Percentiles rank a stretch among this genome's conserved stretches.
Conservation (phyloP, 2,797 vertebrate species). For the Erethizon dorsatum region DNA sequence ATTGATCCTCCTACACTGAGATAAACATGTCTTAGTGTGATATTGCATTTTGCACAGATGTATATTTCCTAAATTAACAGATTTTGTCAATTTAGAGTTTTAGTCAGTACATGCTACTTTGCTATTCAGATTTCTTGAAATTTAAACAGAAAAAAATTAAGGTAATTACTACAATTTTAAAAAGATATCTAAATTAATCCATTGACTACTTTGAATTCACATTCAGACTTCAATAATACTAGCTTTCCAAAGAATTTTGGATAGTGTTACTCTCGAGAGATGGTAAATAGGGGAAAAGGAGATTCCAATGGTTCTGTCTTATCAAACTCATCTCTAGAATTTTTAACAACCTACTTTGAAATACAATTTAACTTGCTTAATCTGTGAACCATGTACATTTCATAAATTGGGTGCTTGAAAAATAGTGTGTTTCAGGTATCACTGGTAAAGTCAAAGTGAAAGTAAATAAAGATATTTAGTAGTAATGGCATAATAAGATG, state of each 20-base stretch:
- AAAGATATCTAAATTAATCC: conserved; percentile 49
- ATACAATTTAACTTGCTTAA: conserved; percentile 78
- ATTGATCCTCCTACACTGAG: neutral
- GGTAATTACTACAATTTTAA: conserved; percentile 53
- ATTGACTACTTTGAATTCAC: conserved; percentile 38
- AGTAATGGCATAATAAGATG: neutral
- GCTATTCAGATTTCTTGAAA: conserved; percentile 62
- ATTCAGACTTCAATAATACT: conserved; percentile 28
- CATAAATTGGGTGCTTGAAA: conserved; percentile 62
- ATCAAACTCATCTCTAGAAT: neutral
- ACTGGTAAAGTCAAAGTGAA: conserved; percentile 57
- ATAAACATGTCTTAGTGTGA: conserved; percentile 29
- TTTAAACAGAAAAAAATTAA: conserved; percentile 42
- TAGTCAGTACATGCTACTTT: conserved; percentile 51
- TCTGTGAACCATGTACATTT: conserved; percentile 16
- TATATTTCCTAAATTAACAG: conserved; percentile 54
- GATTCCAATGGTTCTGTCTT: conserved; percentile 19
- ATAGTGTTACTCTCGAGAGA: neutral
- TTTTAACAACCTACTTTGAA: conserved; percentile 38
- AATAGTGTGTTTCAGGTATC: conserved; percentile 63
- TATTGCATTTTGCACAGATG: conserved; percentile 39
- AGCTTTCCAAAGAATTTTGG: neutral
- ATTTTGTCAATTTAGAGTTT: conserved; percentile 65
- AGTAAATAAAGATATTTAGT: conserved; percentile 16
- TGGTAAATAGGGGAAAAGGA: neutral